These are phyloP conservation scores for Dysidea cf. avara DNA, from an alignment of 37 sponge, comb jelly and placozoan genomes.

Conservation along the genomic window DNA sequence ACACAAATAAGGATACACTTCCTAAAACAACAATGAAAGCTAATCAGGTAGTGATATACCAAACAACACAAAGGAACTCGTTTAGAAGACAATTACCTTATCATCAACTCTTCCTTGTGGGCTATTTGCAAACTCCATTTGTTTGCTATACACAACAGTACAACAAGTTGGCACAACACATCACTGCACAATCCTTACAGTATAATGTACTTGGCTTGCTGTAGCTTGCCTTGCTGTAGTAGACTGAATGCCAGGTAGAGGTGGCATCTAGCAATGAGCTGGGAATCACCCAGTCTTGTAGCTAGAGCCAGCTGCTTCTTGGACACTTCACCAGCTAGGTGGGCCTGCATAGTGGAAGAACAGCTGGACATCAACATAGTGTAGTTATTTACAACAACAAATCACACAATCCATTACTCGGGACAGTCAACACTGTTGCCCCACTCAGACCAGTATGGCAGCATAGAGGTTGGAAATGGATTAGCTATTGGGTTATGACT, in stretches of 20 bases:
- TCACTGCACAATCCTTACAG: not conserved
- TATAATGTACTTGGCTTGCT: slow-evolving; percentile 17
- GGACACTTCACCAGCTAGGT: slow-evolving; percentile 65
- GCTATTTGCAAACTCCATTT: too few relatives aligned
- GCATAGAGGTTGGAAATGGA: too few relatives aligned
- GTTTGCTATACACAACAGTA: not conserved
- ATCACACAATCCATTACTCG: not conserved
- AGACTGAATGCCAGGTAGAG: slow-evolving; percentile 71
- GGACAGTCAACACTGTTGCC: not conserved
- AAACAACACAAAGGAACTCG: not conserved
- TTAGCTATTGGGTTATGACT: too few relatives aligned
- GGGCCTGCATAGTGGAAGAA: slow-evolving; percentile 33
- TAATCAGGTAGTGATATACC: not conserved
- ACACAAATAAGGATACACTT: slow-evolving; percentile 16
- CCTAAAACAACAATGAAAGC: too few relatives aligned
- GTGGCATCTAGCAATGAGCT: slow-evolving; percentile 47
- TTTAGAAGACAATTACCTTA: too few relatives aligned
- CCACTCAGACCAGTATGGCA: too few relatives aligned
- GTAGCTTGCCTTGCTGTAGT: slow-evolving; percentile 47
- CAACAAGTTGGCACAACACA: not conserved
- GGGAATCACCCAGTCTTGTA: slow-evolving; percentile 45
- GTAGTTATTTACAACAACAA: not conserved
- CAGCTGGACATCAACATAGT: too few relatives aligned
- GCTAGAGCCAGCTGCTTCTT: slow-evolving; percentile 60
- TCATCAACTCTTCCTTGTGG: too few relatives aligned